Evolutionary conservation across 2,888 invertebrate species (phyloP), one percentile per base, ranked within the genome.

Genomic region (Muschampia plurimacula): DNA sequence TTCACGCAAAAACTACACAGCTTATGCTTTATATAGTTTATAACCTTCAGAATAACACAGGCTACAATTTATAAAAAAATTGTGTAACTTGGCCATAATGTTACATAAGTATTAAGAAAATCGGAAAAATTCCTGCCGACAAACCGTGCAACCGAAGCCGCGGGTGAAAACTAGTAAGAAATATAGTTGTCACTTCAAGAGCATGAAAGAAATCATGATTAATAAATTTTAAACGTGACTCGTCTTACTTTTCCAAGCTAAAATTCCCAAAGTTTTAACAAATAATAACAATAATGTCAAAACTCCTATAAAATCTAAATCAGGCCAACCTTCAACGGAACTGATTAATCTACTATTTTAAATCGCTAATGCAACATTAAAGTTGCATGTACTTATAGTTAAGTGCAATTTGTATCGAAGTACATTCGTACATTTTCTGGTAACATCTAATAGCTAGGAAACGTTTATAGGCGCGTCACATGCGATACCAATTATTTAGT

Each of bases 401-500:
- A 57, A 66, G 15, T 44, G 44, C 63, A 79, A 80, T 81, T 81
- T 78, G 78, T 78, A 75, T 77, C 55, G 55, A 67, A 67, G 36
- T 67, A 55, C 63, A 67, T 67, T 63, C 41, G 36, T 74, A 74
- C 73, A 77, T n/a, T 77, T 78, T 78, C 78, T 81, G 77, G 77
- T 77, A 74, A 77, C 32, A 57, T 55, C 62, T 72, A 72, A 63
- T 72, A 57, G 67, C 46, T 32, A 52, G 73, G 72, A 73, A 75
- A 77, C 77, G 74, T 79, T 82, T 79, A 82, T 82, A 77, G 82
- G 72, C 63, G 77, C 74, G 76, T 75, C 76, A 75, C 81, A 82
- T 82, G 82, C 82, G 76, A 82, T 77, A 74, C 75, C 79, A 76
- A 76, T 75, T 76, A 76, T 76, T 75, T 71, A 72, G 72, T 71